phyloP scores from a whole-genome alignment of 2,113 vertebrate species.

The Procavia capensis region DNA sequence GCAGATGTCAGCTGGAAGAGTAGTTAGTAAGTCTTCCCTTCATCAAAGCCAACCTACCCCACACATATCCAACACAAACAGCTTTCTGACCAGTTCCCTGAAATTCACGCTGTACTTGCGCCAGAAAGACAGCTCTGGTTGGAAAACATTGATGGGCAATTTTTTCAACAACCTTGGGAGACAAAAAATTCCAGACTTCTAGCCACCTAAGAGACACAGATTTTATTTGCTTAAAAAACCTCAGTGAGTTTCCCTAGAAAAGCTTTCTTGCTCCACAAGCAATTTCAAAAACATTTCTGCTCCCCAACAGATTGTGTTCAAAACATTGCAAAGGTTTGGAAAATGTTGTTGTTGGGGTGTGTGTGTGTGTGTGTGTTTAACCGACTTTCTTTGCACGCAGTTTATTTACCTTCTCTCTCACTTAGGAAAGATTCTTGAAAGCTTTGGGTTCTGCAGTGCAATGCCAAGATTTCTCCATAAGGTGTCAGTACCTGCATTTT shows the following conservation, averaged over 20 bases:
- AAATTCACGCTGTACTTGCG: too few relatives aligned
- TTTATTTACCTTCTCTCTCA: not conserved
- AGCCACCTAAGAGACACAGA: not conserved
- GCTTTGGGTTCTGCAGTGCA: not conserved
- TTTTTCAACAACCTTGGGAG: not conserved
- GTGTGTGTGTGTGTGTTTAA: not conserved
- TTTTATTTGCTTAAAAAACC: not conserved
- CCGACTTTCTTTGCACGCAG: not conserved
- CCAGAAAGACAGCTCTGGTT: not conserved
- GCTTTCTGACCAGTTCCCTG: not conserved
- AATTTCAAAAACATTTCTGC: slow-evolving; percentile 5
- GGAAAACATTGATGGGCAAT: not conserved
- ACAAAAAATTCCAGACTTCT: not conserved
- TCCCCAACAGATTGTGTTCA: not conserved
- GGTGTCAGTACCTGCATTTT: slow-evolving; percentile 75
- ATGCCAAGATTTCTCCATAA: not conserved
- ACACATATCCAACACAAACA: not conserved
- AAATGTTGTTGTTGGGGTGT: not conserved
- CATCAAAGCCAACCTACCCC: not conserved
- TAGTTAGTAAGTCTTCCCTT: not conserved
- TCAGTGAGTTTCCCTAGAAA: not conserved
- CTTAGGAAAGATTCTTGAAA: too few relatives aligned
- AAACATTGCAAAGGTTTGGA: not conserved
- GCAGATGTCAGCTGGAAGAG: not conserved
- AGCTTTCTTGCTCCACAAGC: not conserved